phyloP scores from a whole-genome alignment of 2,113 vertebrate species.

The Motacilla tschutschensis region DNA sequence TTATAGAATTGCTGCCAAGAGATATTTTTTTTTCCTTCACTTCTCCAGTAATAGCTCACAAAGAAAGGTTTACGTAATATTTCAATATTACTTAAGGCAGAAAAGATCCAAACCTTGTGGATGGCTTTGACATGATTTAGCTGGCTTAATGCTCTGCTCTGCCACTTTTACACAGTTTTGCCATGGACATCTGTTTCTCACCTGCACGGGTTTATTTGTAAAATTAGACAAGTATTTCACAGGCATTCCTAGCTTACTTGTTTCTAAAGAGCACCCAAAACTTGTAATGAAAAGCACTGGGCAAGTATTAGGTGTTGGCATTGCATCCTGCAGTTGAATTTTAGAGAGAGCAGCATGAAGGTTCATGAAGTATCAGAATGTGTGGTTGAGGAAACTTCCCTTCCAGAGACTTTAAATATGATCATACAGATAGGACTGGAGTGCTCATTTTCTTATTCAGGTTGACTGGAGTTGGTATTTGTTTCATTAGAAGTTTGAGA shows the following conservation, averaged over 20 bases:
- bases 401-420: constrained; percentile 65
- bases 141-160: not conserved
- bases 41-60: constrained; percentile 23
- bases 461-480: constrained; percentile 63
- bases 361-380: constrained; percentile 48
- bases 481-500: constrained; percentile 56
- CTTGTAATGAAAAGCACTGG: not conserved
- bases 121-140: constrained; percentile 7
- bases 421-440: constrained; percentile 64
- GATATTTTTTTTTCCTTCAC: not conserved
- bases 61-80: constrained; percentile 45
- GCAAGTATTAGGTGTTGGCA: not conserved
- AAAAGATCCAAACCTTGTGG: constrained; percentile 23
- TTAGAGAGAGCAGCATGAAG: constrained; percentile 2
- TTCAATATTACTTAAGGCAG: constrained; percentile 28
- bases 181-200: not conserved
- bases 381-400: constrained; percentile 49
- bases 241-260: not conserved
- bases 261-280: constrained; percentile 6
- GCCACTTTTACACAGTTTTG: not conserved
- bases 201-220: not conserved
- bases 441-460: constrained; percentile 63
- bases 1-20: constrained; percentile 1
- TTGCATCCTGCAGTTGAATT: constrained; percentile 4
- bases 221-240: constrained; percentile 2